Evolutionary conservation across 1,140 invertebrate species (phyloP).

Genomic region (Pollicipes pollicipes): DNA sequence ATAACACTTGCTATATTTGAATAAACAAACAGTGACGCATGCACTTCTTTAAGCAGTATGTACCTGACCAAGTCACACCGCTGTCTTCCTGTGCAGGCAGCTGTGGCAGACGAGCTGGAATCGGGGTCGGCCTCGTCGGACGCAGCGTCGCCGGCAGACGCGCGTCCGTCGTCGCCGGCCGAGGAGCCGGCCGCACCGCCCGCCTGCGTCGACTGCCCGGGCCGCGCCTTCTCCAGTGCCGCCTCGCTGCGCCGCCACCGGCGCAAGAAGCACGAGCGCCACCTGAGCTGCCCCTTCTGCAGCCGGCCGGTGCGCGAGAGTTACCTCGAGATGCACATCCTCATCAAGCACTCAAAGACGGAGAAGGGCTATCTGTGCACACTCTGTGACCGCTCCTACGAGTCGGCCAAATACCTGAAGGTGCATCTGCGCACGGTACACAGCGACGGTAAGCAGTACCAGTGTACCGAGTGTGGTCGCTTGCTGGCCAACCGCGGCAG

Average conservation of each 20-base stretch:
- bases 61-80: no score
- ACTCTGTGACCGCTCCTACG: not conserved
- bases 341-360: not conserved
- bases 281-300: not conserved
- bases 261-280: not conserved
- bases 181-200: no score
- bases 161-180: no score
- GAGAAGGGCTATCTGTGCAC: not conserved
- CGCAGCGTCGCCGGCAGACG: no score
- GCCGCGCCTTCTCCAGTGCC: not conserved
- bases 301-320: not conserved
- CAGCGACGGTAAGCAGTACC: slow-evolving; percentile 13
- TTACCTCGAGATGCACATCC: not conserved
- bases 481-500: slow-evolving; percentile 8
- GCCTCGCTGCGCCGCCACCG: not conserved
- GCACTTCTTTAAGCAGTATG: no score
- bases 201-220: not conserved
- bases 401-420: not conserved
- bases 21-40: no score
- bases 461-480: slow-evolving; percentile 12
- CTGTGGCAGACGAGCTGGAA: no score
- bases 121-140: no score
- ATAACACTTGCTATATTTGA: no score
- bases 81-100: no score
- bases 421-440: slow-evolving; percentile 9